Percentiles rank a stretch among this genome's conserved stretches.
Conservation (phyloP, 2,888 invertebrate species). For the Andrena trimmerana region DNA sequence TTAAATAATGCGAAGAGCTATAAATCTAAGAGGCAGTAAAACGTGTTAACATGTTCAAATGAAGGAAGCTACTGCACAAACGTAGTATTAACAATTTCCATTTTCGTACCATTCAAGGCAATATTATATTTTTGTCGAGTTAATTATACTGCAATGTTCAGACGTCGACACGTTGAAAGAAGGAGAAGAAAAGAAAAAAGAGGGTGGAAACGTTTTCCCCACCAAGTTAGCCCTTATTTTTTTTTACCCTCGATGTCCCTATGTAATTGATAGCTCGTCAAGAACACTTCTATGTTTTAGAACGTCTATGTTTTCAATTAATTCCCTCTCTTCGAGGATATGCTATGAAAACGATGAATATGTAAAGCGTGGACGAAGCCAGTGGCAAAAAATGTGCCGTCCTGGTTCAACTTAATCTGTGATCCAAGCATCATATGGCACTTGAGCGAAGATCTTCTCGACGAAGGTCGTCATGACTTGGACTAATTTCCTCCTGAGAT, state of each 20-base stretch:
- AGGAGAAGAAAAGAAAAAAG: background rate
- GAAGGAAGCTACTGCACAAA: no score
- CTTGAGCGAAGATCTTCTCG: constrained; percentile 90
- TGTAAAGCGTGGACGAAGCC: background rate
- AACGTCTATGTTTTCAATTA: background rate
- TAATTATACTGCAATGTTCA: background rate
- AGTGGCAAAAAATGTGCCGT: background rate
- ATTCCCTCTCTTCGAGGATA: background rate
- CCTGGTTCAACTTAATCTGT: constrained; percentile 77
- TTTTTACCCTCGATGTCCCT: no score
- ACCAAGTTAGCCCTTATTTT: no score
- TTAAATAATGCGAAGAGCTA: constrained; percentile 13
- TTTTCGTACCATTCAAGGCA: background rate
- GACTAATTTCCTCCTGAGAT: constrained; percentile 91
- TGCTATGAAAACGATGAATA: background rate
- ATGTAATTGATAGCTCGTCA: no score
- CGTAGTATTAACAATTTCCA: background rate
- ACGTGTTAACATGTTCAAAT: background rate
- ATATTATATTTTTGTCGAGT: background rate
- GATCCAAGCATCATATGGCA: constrained; percentile 93
- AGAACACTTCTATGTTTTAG: no score
- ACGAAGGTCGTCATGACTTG: constrained; percentile 92
- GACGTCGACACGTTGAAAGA: background rate
- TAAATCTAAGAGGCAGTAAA: constrained; percentile 4
- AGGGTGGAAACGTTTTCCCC: no score